Conservation (phyloP, 2,888 invertebrate species). For the Nephrotoma flavescens region DNA sequence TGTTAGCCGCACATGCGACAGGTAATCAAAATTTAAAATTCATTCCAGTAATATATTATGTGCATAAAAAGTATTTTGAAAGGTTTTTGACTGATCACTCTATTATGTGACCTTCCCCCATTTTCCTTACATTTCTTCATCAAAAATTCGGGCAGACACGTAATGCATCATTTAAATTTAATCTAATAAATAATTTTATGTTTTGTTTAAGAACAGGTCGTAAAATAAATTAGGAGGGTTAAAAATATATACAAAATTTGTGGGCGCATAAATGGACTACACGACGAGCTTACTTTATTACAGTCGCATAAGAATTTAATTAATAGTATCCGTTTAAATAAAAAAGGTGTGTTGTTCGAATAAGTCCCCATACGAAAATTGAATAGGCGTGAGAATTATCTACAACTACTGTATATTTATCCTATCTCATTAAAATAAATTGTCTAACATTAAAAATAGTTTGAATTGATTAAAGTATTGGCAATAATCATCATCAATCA, state of each 20-base stretch:
- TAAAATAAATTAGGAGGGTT: neutral
- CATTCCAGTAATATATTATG: neutral
- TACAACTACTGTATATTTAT: neutral
- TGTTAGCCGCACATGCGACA: conserved; percentile 75
- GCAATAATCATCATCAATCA: neutral
- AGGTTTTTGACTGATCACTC: neutral
- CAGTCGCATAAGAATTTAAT: neutral
- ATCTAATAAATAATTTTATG: neutral
- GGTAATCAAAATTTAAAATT: conserved; percentile 39
- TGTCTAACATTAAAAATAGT: neutral
- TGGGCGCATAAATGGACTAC: neutral
- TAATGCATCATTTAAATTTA: neutral
- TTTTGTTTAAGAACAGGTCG: neutral
- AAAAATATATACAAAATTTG: neutral
- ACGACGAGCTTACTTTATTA: neutral
- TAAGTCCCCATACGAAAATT: neutral
- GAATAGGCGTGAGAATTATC: neutral
- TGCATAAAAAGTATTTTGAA: neutral
- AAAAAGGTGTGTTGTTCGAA: neutral
- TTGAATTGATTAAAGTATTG: neutral
- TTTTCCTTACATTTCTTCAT: neutral
- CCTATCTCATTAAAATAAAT: neutral
- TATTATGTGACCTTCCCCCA: neutral
- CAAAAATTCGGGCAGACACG: neutral
- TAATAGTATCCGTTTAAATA: neutral